Percentiles rank a stretch among this genome's conserved stretches.
Evolutionary conservation across 2,113 vertebrate genomes (phyloP).

Genomic region (Engystomops pustulosus): DNA sequence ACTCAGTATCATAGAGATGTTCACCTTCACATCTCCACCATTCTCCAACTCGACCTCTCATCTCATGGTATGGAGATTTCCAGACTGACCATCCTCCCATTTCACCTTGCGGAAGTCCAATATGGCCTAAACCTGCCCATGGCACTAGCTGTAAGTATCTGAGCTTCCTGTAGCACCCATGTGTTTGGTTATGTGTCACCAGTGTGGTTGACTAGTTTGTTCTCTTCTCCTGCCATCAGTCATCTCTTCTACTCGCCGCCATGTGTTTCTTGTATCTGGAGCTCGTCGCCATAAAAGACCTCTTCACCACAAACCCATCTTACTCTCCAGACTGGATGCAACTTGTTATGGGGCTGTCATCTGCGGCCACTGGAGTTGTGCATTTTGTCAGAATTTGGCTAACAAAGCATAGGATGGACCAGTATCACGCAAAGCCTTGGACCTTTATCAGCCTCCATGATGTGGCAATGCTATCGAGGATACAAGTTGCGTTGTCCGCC

Average conservation of each 20-base stretch:
- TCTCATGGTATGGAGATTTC: conserved; percentile 47
- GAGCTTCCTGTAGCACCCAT: background rate
- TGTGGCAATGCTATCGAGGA: conserved; percentile 66
- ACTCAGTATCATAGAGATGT: conserved; percentile 76
- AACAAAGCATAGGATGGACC: conserved; percentile 61
- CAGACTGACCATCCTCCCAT: conserved; percentile 68
- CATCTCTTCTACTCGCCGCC: conserved; percentile 71
- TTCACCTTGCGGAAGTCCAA: conserved; percentile 67
- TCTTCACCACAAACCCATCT: conserved; percentile 59
- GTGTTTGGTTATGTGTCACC: background rate
- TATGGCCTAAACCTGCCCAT: conserved; percentile 67
- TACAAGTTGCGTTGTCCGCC: conserved; percentile 70
- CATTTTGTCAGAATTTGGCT: conserved; percentile 68
- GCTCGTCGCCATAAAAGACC: conserved; percentile 62
- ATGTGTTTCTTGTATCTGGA: conserved; percentile 68
- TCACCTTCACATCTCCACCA: conserved; percentile 69
- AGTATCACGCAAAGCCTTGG: conserved; percentile 63
- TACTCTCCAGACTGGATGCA: conserved; percentile 65
- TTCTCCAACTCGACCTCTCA: conserved; percentile 64
- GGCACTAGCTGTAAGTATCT: conserved; percentile 68
- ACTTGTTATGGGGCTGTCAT: conserved; percentile 68
- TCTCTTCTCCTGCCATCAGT: conserved; percentile 63
- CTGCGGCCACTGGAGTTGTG: conserved; percentile 68
- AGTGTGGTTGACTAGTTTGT: background rate
- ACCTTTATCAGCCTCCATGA: conserved; percentile 70